Percentiles rank a stretch among this genome's conserved stretches.
Evolutionary conservation across 2,113 vertebrate genomes (phyloP).

Genomic region (Amblyornis subalaris): DNA sequence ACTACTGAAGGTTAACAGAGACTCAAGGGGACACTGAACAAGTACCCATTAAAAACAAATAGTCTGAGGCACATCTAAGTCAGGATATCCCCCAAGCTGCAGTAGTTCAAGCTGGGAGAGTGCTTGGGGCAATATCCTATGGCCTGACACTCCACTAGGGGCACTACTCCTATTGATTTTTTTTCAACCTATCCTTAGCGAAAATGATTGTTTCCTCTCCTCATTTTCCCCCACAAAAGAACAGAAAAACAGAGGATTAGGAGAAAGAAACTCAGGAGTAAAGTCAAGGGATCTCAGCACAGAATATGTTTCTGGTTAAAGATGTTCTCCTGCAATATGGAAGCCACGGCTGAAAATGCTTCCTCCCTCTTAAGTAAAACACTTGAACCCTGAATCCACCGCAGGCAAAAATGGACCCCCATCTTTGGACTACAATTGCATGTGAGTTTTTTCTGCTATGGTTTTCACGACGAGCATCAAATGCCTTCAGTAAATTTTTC

Average conservation of each 20-base stretch:
- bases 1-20: background rate
- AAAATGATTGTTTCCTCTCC: background rate
- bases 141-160: background rate
- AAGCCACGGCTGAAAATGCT: background rate
- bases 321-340: background rate
- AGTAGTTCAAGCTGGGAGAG: background rate
- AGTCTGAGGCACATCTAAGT: background rate
- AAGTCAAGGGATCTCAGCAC: background rate
- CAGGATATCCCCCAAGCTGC: background rate
- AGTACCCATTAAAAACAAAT: background rate
- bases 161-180: background rate
- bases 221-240: rapidly evolving
- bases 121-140: background rate
- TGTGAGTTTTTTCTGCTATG: background rate
- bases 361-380: background rate
- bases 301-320: background rate
- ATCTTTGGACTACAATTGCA: background rate
- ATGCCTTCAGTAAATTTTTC: background rate
- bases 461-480: background rate
- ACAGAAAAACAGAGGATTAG: background rate
- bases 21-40: background rate
- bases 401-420: background rate
- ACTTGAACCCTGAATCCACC: background rate
- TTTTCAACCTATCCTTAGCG: background rate
- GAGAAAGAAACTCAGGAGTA: background rate